A percentile compares a stretch with the other conserved stretches of the same genome.
Evolutionary conservation across 1,140 invertebrate genomes (phyloP).

Genomic region (Trichonephila clavata): DNA sequence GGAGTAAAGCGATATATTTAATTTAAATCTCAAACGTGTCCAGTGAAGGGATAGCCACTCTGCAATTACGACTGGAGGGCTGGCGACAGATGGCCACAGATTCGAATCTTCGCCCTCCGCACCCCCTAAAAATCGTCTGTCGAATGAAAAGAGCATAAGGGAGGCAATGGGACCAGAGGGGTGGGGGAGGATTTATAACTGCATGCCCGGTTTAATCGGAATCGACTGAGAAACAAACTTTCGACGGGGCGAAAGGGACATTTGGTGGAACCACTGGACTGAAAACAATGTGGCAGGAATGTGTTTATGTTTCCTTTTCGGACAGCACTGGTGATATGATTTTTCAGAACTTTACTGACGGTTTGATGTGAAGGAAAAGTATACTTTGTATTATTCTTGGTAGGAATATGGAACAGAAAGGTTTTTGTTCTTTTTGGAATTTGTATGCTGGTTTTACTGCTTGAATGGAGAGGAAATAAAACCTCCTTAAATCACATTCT

Average conservation of each 20-base stretch:
- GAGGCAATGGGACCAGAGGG: background rate
- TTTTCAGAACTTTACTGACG: background rate
- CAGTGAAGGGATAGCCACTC: background rate
- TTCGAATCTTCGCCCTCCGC: background rate
- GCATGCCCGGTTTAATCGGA: slow-evolving; percentile 13
- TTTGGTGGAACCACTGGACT: background rate
- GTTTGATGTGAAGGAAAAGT: background rate
- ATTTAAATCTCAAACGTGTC: slow-evolving; percentile 50
- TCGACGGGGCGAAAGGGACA: background rate
- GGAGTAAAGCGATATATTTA: slow-evolving; percentile 36
- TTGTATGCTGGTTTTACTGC: background rate
- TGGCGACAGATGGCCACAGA: slow-evolving; percentile 35
- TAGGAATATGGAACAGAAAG: background rate
- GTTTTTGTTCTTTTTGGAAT: background rate
- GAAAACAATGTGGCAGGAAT: slow-evolving; percentile 15
- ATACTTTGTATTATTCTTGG: background rate
- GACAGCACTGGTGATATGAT: background rate
- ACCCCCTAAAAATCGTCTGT: slow-evolving; percentile 19
- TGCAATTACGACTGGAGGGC: background rate
- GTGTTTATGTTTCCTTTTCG: background rate
- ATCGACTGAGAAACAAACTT: background rate
- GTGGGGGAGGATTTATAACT: background rate
- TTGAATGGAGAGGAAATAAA: background rate
- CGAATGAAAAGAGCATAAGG: background rate
- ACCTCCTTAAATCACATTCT: background rate